Conservation (phyloP, 2,888 invertebrate species). For the Melipona bicolor region DNA sequence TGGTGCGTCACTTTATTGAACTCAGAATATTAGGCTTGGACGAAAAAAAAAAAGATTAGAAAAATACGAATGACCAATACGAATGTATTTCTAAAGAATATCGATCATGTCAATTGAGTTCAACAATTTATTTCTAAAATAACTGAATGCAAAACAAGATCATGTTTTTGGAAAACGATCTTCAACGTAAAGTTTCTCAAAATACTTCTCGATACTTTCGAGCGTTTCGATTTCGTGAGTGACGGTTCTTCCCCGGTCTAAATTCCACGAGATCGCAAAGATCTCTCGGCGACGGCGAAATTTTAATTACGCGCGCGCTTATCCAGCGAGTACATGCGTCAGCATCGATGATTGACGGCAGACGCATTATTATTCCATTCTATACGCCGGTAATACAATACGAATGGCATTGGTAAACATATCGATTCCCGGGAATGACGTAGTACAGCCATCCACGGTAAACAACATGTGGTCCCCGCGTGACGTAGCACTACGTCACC, state of each 20-base stretch:
- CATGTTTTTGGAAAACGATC: too few relatives aligned
- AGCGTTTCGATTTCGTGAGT: background rate
- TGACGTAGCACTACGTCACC: constrained; percentile 54
- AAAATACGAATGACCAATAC: too few relatives aligned
- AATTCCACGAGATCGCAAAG: background rate
- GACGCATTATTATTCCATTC: constrained; percentile 52
- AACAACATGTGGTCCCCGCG: constrained; percentile 51
- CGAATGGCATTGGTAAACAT: constrained; percentile 50
- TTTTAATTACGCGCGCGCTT: background rate
- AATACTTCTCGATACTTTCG: too few relatives aligned
- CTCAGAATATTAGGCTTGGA: too few relatives aligned
- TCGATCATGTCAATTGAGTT: too few relatives aligned
- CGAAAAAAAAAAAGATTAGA: too few relatives aligned
- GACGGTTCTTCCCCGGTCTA: too few relatives aligned
- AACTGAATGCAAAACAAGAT: too few relatives aligned
- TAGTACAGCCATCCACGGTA: constrained; percentile 33
- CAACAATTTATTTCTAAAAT: too few relatives aligned
- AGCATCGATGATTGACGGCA: constrained; percentile 8
- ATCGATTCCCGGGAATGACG: constrained; percentile 53
- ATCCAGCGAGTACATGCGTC: background rate
- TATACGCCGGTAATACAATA: constrained; percentile 45
- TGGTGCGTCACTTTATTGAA: too few relatives aligned
- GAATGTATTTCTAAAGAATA: too few relatives aligned
- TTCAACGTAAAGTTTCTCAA: too few relatives aligned
- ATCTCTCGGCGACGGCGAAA: background rate